Percentiles rank a stretch among this genome's conserved stretches.
Evolutionary conservation across 1,140 invertebrate genomes (phyloP).

Genomic region (Drosophila ananassae): DNA sequence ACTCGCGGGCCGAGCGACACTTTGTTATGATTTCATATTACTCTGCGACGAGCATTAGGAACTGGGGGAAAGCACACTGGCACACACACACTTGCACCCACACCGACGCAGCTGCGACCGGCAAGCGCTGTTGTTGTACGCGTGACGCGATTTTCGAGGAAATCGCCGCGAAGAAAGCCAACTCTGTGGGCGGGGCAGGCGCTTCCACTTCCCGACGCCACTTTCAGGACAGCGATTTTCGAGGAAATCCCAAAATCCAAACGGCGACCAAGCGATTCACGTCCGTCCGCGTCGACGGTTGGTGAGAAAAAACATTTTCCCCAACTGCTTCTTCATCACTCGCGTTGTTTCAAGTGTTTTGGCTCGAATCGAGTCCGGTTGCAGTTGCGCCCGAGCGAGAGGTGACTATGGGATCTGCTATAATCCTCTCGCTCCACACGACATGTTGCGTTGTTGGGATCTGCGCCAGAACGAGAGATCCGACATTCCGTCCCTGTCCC

Average conservation of each 20-base stretch:
- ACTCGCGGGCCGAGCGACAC: constrained; percentile 11
- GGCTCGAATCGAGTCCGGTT: too few relatives aligned
- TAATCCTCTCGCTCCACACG: too few relatives aligned
- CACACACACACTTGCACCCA: constrained; percentile 4
- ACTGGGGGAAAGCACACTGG: constrained; percentile 2
- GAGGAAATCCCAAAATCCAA: neutral
- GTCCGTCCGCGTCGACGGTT: neutral
- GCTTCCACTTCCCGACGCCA: neutral
- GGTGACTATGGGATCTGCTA: too few relatives aligned
- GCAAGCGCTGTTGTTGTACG: constrained; percentile 10
- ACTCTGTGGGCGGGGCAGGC: constrained; percentile 4
- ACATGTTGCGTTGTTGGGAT: too few relatives aligned
- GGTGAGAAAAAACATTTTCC: too few relatives aligned
- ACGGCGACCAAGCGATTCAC: neutral
- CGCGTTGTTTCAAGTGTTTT: too few relatives aligned
- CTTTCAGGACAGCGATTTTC: neutral
- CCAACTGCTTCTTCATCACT: too few relatives aligned
- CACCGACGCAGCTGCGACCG: constrained; percentile 24
- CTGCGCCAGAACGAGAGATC: too few relatives aligned
- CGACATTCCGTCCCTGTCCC: too few relatives aligned
- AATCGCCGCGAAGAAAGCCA: constrained; percentile 7
- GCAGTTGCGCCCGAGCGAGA: too few relatives aligned
- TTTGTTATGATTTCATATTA: constrained; percentile 32
- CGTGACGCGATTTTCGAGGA: too few relatives aligned
- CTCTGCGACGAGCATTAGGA: constrained; percentile 3